Base-by-base conservation (phyloP, 2,888 invertebrate species). In the Parochlus steinenii region DNA sequence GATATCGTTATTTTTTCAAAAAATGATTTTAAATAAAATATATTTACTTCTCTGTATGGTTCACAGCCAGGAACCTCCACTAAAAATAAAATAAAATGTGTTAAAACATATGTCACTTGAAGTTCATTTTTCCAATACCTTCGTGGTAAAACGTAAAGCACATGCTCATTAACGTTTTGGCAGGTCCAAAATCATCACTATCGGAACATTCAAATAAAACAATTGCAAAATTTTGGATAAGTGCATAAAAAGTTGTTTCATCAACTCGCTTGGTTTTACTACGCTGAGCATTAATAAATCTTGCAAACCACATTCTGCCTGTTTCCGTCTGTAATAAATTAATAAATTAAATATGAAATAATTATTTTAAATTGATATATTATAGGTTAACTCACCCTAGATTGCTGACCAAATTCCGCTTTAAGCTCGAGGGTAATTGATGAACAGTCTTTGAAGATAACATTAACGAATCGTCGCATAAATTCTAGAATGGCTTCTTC, bases 91-190 rank as follows among this genome's bases (percentile, higher is more conserved):
- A 8, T 23, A 31, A 20, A 10, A 18, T 17, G 17, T 6, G 19
- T 5, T 10, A 11, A n/a, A 15, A 6, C 22, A 20, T 20, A 14
- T 15, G 23, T 19, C n/a, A 28, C 3, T 17, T 19, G 19, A 5
- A 15, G 34, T 32, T 23, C 10, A 16, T 16, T 31, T 8, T 8
- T n/a, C 31, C 44, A 46, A 45, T 32, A 74, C 75, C 66, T 65
- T 75, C 74, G 46, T 71, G 65, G 49, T 71, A 78, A 54, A 75
- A 77, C 5, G 74, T 69, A 53, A 78, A 78, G 49, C 75, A 76
- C 65, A 77, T 71, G 49, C 75, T 76, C 78, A 79, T 78, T 16
- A 78, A 64, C 33, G 68, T 66, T 45, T 74, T 73, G 14, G 76
- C 77, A 3, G 77, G 74, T 4, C 67, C 66, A 45, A 68, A 79